Evolutionary conservation across 2,113 vertebrate genomes (phyloP), one percentile per base, ranked within the genome.

Genomic region (Melospiza melodia): DNA sequence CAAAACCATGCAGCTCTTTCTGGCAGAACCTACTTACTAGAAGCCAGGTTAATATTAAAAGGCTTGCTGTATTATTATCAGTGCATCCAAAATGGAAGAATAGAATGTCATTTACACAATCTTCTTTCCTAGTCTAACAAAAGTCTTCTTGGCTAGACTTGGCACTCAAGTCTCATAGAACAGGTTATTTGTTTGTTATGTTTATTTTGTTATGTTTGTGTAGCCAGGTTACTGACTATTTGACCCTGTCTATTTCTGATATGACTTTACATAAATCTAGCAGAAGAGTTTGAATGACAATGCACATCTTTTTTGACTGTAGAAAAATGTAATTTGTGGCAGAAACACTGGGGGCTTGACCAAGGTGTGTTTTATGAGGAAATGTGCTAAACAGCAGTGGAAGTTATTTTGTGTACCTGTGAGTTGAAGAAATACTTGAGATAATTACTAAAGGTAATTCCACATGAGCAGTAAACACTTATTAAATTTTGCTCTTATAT

Each of bases 131-230:
- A 44, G 67, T 55, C 51, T 81, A 39, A 25, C 1, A 3, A 59
- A 92, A 84, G 49, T 72, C 68, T 89, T 55, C 61, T 74, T 86
- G 63, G 57, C 57, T 86, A 57, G 72, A 22, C 57, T 83, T 93
- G 61, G 44, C 61, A 71, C 31, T 55, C 4, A 9, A 51, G 21
- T 55, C 39, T 37, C 31, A 35, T 15, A 10, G 30, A 89, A 59
- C 44, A 83, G 15, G 63, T 80, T 2, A 30, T 65, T 79, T 91
- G 44, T 91, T 92, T 94, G 46, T 79, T 68, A 49, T 55, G 44
- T 91, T 90, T 90, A 66, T 80, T 67, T 77, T 91, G 48, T 48
- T 66, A 71, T 85, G 78, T 85, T 96, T 93, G 11, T 86, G 51
- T 86, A 95, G 43, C 63, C 62, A 86, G 24, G 90, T 87, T 87